A percentile compares a stretch with the other conserved stretches of the same genome.
Evolutionary conservation across 2,888 invertebrate genomes (phyloP).

Genomic region (Hirtodrosophila histrioides): DNA sequence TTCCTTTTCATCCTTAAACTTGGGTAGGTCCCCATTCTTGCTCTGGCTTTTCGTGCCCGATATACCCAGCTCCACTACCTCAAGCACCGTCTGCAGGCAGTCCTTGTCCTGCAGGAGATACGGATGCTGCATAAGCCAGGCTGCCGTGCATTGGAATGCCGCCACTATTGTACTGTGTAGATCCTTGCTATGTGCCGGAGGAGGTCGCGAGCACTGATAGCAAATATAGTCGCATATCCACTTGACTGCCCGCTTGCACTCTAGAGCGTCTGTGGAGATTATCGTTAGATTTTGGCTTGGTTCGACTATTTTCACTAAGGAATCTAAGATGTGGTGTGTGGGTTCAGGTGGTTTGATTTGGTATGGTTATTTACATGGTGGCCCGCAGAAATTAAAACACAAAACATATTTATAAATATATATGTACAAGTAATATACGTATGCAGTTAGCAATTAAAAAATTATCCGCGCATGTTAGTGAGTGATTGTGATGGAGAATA

Average conservation of each 20-base stretch:
- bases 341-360: constrained; percentile 26
- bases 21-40: constrained; percentile 94
- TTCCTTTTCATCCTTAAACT: constrained; percentile 98
- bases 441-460: constrained; percentile 18
- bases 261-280: constrained; percentile 90
- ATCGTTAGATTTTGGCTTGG: constrained; percentile 84
- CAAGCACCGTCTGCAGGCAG: constrained; percentile 95
- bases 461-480: constrained; percentile 20
- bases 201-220: constrained; percentile 97
- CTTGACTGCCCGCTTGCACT: constrained; percentile 96
- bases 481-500: constrained; percentile 1
- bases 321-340: constrained; percentile 72
- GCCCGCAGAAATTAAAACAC: constrained; percentile 43
- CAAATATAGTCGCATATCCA: constrained; percentile 99
- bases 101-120: constrained; percentile 95
- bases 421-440: constrained; percentile 30
- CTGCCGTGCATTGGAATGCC: constrained; percentile 94
- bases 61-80: constrained; percentile 98
- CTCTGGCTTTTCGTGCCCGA: constrained; percentile 96
- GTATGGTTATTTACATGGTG: constrained; percentile 56
- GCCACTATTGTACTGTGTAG: constrained; percentile 97
- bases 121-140: constrained; percentile 97
- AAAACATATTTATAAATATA: constrained; percentile 23
- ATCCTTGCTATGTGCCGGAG: constrained; percentile 96
- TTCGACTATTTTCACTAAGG: constrained; percentile 84